Base-by-base conservation (phyloP, 2,888 invertebrate species). In the Drosophila fungiperda region DNA sequence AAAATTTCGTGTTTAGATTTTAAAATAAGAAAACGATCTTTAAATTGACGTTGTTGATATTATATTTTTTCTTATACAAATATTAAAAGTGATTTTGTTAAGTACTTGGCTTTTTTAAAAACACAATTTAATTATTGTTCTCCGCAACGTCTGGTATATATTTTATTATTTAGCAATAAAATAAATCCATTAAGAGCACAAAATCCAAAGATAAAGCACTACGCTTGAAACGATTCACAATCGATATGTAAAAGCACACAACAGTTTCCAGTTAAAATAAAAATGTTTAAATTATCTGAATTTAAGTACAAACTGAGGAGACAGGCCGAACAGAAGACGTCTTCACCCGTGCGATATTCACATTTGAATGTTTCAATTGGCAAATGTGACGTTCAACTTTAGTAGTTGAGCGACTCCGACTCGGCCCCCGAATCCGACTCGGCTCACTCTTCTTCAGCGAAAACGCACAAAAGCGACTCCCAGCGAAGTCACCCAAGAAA, bases 311-410 rank as follows among this genome's bases (percentile, higher is more conserved):
- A 69, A 79, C 67, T 75, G 78, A 71, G 80, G 78, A 89, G 79
- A 86, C 75, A 81, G 81, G 78, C 82, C 88, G 87, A 81, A 87
- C 80, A 83, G 87, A 87, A 88, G 84, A 92, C 93, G 93, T 93
- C 93, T 93, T 92, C 90, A 90, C 93, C 90, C 92, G 91, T 91
- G 91, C 93, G 93, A 91, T 92, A 93, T 92, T 92, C 92, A 92
- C 92, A 92, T 93, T 92, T 92, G 92, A 93, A 93, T 93, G 93
- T 91, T 92, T 92, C 92, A 89, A 91, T 90, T 91, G 90, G 89
- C 91, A 91, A 92, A 89, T 87, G 87, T 89, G 91, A 91, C 91
- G 89, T 89, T 92, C 91, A 92, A 91, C 93, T 92, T 92, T 92
- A 92, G 92, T 90, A 90, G 74, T 82, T 81, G 74, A 82, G 87